Conservation (phyloP, 2,888 invertebrate species). For the Campoplex nolae region DNA sequence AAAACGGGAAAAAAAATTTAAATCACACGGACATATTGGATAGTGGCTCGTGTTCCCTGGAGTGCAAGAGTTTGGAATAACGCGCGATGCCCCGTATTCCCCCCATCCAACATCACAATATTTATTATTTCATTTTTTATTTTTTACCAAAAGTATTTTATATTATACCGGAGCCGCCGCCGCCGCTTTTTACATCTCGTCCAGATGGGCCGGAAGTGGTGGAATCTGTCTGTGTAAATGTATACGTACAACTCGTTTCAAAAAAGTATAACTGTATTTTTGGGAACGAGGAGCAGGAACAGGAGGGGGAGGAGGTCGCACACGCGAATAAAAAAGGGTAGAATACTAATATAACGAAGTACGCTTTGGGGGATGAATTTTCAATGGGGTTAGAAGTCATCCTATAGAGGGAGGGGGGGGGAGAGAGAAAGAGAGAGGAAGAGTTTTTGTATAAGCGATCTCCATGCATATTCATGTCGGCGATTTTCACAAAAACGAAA, state of each 20-base stretch:
- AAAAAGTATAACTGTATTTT: background rate
- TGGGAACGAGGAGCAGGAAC: background rate
- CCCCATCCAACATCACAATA: background rate
- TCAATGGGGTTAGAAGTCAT: slow-evolving; percentile 45
- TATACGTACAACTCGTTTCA: background rate
- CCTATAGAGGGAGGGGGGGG: slow-evolving; percentile 9
- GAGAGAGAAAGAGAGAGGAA: slow-evolving; percentile 47
- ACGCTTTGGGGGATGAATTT: slow-evolving; percentile 50
- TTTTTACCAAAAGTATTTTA: slow-evolving; percentile 30
- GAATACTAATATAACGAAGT: slow-evolving; percentile 58
- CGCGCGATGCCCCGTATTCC: slow-evolving; percentile 70
- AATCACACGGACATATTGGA: too few species aligned
- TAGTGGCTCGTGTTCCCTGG: too few species aligned
- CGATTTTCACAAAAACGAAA: slow-evolving; percentile 81
- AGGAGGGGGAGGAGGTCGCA: background rate
- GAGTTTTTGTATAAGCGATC: slow-evolving; percentile 80
- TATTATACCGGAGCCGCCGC: background rate
- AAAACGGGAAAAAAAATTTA: background rate
- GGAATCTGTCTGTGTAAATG: background rate
- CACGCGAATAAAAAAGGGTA: slow-evolving; percentile 42
- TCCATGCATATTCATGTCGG: slow-evolving; percentile 83
- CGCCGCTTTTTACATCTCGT: background rate
- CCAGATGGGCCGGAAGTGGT: background rate
- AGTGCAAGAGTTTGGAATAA: slow-evolving; percentile 73
- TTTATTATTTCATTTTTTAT: slow-evolving; percentile 10